Conservation (phyloP, 1,140 invertebrate genomes). For the Melitaea cinxia region DNA sequence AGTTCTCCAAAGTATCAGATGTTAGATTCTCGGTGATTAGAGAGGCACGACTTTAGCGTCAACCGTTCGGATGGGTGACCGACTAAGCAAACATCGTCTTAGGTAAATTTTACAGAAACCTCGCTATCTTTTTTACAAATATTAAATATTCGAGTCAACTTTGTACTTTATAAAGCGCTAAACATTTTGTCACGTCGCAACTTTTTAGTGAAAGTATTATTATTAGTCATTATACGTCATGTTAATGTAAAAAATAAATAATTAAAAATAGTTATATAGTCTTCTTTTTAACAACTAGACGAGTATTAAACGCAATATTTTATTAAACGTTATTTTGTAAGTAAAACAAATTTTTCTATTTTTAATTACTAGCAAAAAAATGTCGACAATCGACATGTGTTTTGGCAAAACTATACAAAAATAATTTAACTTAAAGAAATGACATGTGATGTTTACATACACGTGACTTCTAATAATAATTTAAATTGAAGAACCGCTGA, state of each 20-base stretch:
- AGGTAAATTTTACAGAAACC: constrained; percentile 46
- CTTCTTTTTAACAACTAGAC: no score
- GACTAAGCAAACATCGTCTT: constrained; percentile 50
- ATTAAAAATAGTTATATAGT: no score
- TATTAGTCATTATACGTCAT: neutral
- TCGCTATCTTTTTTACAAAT: constrained; percentile 54
- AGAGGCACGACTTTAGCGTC: constrained; percentile 57
- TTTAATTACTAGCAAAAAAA: no score
- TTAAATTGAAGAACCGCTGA: neutral
- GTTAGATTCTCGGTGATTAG: constrained; percentile 62
- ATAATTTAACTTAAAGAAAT: no score
- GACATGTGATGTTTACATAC: no score
- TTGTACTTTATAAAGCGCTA: constrained; percentile 45
- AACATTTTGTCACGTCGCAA: constrained; percentile 52
- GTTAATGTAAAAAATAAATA: neutral
- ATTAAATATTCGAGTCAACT: constrained; percentile 45
- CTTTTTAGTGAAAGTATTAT: constrained; percentile 33
- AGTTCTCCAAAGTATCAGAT: constrained; percentile 68
- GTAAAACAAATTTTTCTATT: no score
- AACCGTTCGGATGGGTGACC: constrained; percentile 39
- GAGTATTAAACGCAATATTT: no score
- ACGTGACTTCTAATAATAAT: neutral
- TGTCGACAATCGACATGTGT: no score
- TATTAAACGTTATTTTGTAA: no score
- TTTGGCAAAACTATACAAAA: no score